These are phyloP conservation scores for Drosophila paulistorum DNA, from an alignment of 1,140 invertebrate species.

Conservation along the genomic window DNA sequence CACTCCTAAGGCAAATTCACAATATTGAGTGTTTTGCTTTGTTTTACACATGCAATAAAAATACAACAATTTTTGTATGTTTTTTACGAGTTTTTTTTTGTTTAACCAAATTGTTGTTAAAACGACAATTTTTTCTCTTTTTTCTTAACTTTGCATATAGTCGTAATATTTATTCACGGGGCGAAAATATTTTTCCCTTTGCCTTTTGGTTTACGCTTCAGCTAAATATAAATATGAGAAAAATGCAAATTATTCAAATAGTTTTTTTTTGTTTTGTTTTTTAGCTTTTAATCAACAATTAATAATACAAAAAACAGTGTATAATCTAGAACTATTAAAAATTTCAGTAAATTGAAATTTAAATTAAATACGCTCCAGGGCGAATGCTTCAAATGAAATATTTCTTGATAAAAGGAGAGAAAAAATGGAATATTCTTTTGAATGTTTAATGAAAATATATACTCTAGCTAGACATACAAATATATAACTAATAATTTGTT, in stretches of 20 bases:
- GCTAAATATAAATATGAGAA: conserved; percentile 64
- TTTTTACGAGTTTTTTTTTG: conserved; percentile 53
- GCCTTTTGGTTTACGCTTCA: conserved; percentile 70
- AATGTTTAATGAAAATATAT: background rate
- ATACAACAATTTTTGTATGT: conserved; percentile 36
- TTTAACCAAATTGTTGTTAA: conserved; percentile 71
- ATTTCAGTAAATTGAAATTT: background rate
- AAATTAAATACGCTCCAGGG: background rate
- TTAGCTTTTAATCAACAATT: conserved; percentile 32
- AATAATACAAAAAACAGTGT: conserved; percentile 42
- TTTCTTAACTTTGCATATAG: conserved; percentile 38
- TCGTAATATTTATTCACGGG: conserved; percentile 52
- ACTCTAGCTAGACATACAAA: background rate
- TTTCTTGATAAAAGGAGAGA: background rate
- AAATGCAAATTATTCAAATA: conserved; percentile 43
- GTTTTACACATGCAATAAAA: conserved; percentile 38
- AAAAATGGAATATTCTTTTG: background rate
- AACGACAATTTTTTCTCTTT: conserved; percentile 49
- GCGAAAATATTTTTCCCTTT: conserved; percentile 57
- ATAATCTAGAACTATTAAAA: conserved; percentile 2
- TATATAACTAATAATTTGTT: background rate
- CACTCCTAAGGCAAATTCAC: conserved; percentile 35
- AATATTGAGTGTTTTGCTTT: conserved; percentile 69
- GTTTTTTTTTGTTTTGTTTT: background rate
- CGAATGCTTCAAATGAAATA: background rate